Evolutionary conservation across 1,140 invertebrate genomes (phyloP), one percentile per base, ranked within the genome.

Genomic region (Pemphigus obesinymphae): DNA sequence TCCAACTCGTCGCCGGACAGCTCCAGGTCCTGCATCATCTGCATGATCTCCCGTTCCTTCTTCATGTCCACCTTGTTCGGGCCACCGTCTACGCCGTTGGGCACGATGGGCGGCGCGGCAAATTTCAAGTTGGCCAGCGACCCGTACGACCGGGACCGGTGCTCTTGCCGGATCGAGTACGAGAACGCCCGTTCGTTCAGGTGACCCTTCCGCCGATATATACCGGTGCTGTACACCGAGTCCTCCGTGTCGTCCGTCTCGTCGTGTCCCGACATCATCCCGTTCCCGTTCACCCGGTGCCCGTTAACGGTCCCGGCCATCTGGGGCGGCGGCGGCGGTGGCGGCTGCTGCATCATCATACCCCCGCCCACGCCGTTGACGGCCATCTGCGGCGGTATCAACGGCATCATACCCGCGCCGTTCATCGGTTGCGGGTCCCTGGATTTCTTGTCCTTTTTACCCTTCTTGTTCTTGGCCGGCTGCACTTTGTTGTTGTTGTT

Each of bases 131-230:
- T 96, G 31, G 95, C 94, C 85, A 97, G 87, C 68, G 94, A 95
- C 68, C 95, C 95, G 87, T 96, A 95, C 83, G 95, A 96, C 61
- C 95, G 89, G 85, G 95, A 96, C 70, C 95, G 90, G 86, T 97
- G 95, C 86, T 97, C 95, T 85, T 97, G 95, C 70, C 95, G 89
- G 85, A 97, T 97, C 73, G 95, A 96, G 87, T 97, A 96, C 17
- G 94, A 96, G 86, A 97, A 97, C 23, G 96, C 96, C 68, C 95
- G 88, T 86, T 97, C 96, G 86, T 97, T 97, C 78, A 97, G 87
- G 86, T 97, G 95, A 1, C 95, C 95, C 85, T 96, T 96, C 85
- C 95, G 92, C 70, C 93, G 89, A 86, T 97, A 96, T 82, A 95
- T 95, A 13, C 93, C 93, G 0, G 95, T 95, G 50, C 93, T 94